Evolutionary conservation across 2,113 vertebrate genomes (phyloP), one percentile per base, ranked within the genome.

Genomic region (Perccottus glenii): DNA sequence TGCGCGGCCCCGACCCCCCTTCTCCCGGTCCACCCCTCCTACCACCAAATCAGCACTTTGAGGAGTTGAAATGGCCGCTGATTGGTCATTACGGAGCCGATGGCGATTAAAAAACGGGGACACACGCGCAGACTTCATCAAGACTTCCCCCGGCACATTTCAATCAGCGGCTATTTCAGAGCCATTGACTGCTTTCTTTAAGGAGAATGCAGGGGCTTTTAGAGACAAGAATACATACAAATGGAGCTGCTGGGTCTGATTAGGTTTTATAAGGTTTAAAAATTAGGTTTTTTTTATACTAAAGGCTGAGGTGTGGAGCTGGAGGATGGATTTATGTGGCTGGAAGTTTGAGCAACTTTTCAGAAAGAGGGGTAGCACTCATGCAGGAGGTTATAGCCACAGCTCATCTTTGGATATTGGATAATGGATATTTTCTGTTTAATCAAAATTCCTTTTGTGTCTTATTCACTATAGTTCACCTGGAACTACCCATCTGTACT

Each of bases 81-180:
- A 83, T 83, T 83, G 85, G 82, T 72, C 72, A 70, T 71, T 67
- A 64, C 57, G 6, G 14, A 10, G 27, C 64, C 42, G 45, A 9
- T 47, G 8, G 42, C 32, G 58, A 75, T 78, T 83, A 47, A 70
- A 38, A 50, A 50, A 50, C 5, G 19, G 32, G 15, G 12, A 57
- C 33, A 19, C 40, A 32, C 73, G 19, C 35, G 11, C n/a, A 7
- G 11, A 4, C 56, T 45, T 40, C 15, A 45, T n/a, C 46, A 43
- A 38, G n/a, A 42, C 14, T 35, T 2, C 49, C 52, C 52, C 10
- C 40, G 38, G 43, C 53, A 19, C 43, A 4, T 48, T 64, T 70
- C 73, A 48, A 19, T 64, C 56, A 64, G 56, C n/a, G 9, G 11
- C 6, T 0, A 8, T 46, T 62, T 65, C 6, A 35, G 14, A 11